Conservation (phyloP, 1,140 invertebrate species). For the silkworm (Bombyx mori) region ASM3026992v2 NC_085131.1:6358501-6359000, state of each 20-base stretch:
- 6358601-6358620: conserved; percentile 14
- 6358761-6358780: conserved; percentile 43
- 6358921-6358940: conserved; percentile 10
- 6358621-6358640: conserved; percentile 22
- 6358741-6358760: conserved; percentile 31
- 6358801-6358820: conserved; percentile 51
- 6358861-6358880: conserved; percentile 5
- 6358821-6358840: conserved; percentile 46
- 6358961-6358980: conserved; percentile 13
- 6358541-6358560: conserved; percentile 37
- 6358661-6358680: conserved; percentile 30
- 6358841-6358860: conserved; percentile 15
- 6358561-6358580: conserved; percentile 39
- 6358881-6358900: conserved; percentile 1
- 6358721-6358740: conserved; percentile 42
- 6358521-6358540: conserved; percentile 59
- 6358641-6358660: conserved; percentile 34
- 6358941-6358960: conserved; percentile 9
- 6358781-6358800: conserved; percentile 67
- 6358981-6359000: conserved; percentile 1
- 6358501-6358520: conserved; percentile 62
- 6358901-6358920: background rate
- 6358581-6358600: conserved; percentile 51
- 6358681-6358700: conserved; percentile 10
- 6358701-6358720: conserved; percentile 40